Conservation (phyloP, 1,140 invertebrate genomes). For the Sarcophaga peregrina region DNA sequence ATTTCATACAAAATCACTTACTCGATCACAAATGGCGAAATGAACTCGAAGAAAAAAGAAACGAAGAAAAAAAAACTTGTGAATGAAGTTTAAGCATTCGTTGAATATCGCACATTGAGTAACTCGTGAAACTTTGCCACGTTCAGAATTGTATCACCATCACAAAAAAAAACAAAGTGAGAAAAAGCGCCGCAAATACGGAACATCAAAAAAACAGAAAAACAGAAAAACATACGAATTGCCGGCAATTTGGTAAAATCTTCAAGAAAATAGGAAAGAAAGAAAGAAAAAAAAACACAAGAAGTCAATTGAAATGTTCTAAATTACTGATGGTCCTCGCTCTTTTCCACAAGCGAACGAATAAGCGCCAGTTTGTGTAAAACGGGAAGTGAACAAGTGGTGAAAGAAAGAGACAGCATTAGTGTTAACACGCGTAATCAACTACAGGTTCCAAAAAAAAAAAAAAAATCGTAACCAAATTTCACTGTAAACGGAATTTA, state of each 20-base stretch:
- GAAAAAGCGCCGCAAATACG: conserved; percentile 3
- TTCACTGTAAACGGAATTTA: no score
- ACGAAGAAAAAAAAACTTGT: conserved; percentile 37
- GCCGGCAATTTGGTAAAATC: neutral
- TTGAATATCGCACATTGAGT: conserved; percentile 35
- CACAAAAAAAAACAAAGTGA: neutral
- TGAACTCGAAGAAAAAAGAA: neutral
- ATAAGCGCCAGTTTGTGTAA: neutral
- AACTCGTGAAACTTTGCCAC: conserved; percentile 45
- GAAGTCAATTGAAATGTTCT: neutral
- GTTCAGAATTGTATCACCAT: conserved; percentile 42
- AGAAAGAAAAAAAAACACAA: neutral
- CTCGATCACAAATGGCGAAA: conserved; percentile 24
- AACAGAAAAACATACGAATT: neutral
- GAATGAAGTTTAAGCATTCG: conserved; percentile 43
- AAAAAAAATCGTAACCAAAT: no score
- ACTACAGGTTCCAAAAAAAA: no score
- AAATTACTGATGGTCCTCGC: no score
- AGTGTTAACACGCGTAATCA: neutral
- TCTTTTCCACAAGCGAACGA: neutral
- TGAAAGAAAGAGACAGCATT: neutral
- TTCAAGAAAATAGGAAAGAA: neutral
- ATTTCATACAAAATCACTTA: conserved; percentile 37
- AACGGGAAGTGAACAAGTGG: neutral
- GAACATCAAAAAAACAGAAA: neutral